phyloP scores from a whole-genome alignment of 2,113 vertebrate genomes.

The Oxyruncus cristatus region DNA sequence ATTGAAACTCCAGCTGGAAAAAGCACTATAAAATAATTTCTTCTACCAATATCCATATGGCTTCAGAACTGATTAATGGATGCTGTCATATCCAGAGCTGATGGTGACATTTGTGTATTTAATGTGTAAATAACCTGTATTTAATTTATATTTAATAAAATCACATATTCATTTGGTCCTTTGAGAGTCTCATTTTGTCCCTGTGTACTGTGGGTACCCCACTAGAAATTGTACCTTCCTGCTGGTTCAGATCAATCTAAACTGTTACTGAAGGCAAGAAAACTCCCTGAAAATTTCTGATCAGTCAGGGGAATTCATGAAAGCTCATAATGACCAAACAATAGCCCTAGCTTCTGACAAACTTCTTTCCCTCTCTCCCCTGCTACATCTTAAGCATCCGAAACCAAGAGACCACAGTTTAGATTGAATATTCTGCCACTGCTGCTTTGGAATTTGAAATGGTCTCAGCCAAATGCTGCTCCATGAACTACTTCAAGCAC shows the following conservation, averaged over 20 bases:
- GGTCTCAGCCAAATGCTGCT: background rate
- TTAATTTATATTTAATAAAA: background rate
- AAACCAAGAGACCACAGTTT: background rate
- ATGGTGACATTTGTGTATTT: background rate
- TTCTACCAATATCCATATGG: background rate
- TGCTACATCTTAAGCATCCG: background rate
- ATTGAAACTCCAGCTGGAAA: background rate
- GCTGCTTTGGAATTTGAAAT: background rate
- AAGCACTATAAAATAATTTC: too few relatives aligned
- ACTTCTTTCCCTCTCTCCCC: background rate
- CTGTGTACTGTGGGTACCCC: background rate
- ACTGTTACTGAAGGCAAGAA: background rate
- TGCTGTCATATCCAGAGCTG: background rate
- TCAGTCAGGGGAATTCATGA: background rate
- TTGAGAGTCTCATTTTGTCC: background rate
- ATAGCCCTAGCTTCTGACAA: background rate
- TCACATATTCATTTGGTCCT: background rate
- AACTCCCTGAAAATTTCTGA: background rate
- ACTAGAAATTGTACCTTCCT: background rate
- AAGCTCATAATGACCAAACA: background rate
- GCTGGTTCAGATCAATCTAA: background rate
- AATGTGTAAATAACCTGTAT: background rate
- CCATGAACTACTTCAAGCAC: background rate
- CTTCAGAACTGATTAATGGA: background rate
- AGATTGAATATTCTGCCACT: background rate